phyloP scores from a whole-genome alignment of 1,140 invertebrate species.

The Rhizoglyphus robini region DNA sequence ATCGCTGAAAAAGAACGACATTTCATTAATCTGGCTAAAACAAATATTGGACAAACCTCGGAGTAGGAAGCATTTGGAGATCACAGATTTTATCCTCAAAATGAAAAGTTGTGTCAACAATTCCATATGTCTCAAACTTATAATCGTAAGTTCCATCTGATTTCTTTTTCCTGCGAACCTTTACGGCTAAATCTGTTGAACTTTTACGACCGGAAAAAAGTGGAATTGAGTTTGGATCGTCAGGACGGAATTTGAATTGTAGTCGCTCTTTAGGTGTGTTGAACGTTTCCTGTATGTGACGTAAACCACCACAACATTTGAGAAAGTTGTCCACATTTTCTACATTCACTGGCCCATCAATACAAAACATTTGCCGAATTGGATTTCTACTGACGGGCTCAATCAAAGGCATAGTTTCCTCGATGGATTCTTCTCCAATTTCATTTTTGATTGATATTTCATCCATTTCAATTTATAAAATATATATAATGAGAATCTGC shows the following conservation, averaged over 20 bases:
- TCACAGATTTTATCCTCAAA: constrained; percentile 39
- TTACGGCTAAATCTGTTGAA: constrained; percentile 54
- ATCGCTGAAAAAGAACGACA: constrained; percentile 29
- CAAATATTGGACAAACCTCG: constrained; percentile 44
- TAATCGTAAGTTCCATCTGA: constrained; percentile 26
- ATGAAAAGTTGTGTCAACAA: constrained; percentile 50
- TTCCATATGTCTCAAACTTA: constrained; percentile 47
- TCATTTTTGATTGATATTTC: too few relatives aligned
- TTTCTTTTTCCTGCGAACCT: constrained; percentile 37
- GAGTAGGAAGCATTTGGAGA: constrained; percentile 2
- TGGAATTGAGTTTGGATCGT: constrained; percentile 71
- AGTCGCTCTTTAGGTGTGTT: constrained; percentile 47
- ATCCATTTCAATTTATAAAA: too few relatives aligned
- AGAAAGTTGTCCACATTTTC: neutral
- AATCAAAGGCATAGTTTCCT: too few relatives aligned
- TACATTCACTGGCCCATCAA: neutral
- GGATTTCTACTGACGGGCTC: neutral
- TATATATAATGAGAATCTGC: too few relatives aligned
- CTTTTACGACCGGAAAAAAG: constrained; percentile 51
- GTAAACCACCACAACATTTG: constrained; percentile 39
- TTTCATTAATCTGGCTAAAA: constrained; percentile 36
- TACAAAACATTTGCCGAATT: constrained; percentile 3
- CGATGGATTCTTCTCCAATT: too few relatives aligned
- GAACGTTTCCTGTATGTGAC: constrained; percentile 33
- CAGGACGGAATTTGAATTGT: constrained; percentile 60